Base-by-base conservation (phyloP, 2,113 vertebrate genomes). In the Piaya cayana region DNA sequence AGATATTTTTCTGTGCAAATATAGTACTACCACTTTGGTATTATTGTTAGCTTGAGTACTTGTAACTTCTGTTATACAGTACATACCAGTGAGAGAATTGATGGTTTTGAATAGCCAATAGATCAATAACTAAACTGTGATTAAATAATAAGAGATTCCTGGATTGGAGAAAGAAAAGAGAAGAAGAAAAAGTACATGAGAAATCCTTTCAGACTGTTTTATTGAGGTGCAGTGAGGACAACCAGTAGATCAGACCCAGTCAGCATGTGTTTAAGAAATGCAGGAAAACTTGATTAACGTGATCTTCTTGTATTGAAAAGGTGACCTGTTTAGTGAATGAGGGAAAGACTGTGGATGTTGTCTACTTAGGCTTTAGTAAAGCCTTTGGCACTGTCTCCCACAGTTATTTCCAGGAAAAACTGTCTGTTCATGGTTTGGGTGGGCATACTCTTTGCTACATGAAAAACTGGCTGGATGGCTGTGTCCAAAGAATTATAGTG, bases 371-470 rank as follows among this genome's bases (percentile, higher is more conserved):
- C 45, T 47, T 17, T 18, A 47, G 18, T 47, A 47, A 47, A 47
- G 45, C 45, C 16, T 47, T 47, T 19, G 45, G 20, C 45, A 47
- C 45, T 47, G 45, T 47, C 45, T 47, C 45, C 45, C 16, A 47
- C 6, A 47, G 45, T 18, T 8, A 8, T 47, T 18, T 47, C 45
- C 45, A 9, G 18, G 45, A 47, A 47, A 47, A 47, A 47, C 17
- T 47, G 9, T 8, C 45, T 47, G 45, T 19, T 47, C 45, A 17
- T 47, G 30, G 25, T 30, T 59, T 86, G 2, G 19, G 27, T 2
- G 1, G 5, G 3, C 1, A 1, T 63, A 43, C 12, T 9, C 4
- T 20, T 71, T 1, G 0, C 32, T 43, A 26, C 12, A 10, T 71
- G 10, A 71, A 52, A 62, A 43, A 10, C 25, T 36, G 47, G 4